Evolutionary conservation across 2,113 vertebrate species (phyloP).

Genomic region (Cryptotis parvus): DNA sequence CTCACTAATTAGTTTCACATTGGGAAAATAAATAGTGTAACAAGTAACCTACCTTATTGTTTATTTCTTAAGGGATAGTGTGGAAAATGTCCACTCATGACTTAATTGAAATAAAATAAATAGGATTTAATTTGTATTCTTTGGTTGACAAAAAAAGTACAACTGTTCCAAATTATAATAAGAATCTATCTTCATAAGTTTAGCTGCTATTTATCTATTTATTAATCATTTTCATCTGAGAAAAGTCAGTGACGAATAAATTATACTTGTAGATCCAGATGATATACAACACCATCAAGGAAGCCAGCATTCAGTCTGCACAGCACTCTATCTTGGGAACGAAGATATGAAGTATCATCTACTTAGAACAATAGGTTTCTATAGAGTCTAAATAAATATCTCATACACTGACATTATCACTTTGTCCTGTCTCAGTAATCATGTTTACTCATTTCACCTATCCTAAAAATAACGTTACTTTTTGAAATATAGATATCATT

Average conservation of each 20-base stretch:
- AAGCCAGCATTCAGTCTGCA: neutral
- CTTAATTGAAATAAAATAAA: slow-evolving; percentile 80
- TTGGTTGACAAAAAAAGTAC: slow-evolving; percentile 74
- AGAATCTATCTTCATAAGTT: slow-evolving; percentile 37
- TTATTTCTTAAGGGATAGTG: slow-evolving; percentile 83
- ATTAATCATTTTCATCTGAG: slow-evolving; percentile 52
- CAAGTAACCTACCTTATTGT: slow-evolving; percentile 77
- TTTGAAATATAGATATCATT: neutral
- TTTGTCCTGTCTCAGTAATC: slow-evolving; percentile 19
- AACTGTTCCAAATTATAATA: slow-evolving; percentile 62
- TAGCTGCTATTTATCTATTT: slow-evolving; percentile 51
- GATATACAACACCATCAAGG: neutral
- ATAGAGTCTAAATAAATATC: slow-evolving; percentile 9
- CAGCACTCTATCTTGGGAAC: neutral
- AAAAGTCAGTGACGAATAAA: slow-evolving; percentile 32
- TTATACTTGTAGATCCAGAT: slow-evolving; percentile 57
- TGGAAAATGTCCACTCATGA: slow-evolving; percentile 75
- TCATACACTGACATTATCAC: neutral
- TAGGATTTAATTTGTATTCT: slow-evolving; percentile 72
- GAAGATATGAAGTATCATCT: neutral
- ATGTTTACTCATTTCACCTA: neutral
- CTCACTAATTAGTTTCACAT: slow-evolving; percentile 85
- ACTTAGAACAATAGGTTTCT: neutral
- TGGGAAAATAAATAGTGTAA: slow-evolving; percentile 81
- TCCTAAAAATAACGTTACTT: neutral